These are phyloP conservation scores for Sebastes steindachneri DNA, from an alignment of 2,797 vertebrate genomes.

Conservation along the genomic window DNA sequence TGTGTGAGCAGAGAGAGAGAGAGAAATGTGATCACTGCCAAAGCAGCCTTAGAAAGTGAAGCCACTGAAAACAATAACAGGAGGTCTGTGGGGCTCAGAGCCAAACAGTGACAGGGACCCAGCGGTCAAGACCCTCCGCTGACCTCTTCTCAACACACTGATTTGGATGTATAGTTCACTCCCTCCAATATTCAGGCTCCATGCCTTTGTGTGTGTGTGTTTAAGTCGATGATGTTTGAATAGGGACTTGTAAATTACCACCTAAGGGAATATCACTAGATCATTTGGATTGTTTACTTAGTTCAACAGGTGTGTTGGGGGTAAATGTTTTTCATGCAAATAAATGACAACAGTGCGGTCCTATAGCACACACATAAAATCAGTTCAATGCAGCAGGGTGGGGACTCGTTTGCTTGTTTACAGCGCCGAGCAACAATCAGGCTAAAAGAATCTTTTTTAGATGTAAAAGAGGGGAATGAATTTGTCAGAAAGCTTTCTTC, in stretches of 20 bases:
- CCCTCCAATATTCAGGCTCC: background rate
- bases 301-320: constrained; percentile 45
- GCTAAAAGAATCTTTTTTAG: constrained; percentile 13
- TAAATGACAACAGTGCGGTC: background rate
- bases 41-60: constrained; percentile 53
- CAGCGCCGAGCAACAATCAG: constrained; percentile 27
- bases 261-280: constrained; percentile 51
- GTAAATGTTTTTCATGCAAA: constrained; percentile 46
- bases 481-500: constrained; percentile 42
- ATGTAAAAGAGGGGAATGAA: constrained; percentile 38
- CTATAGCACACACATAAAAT: background rate
- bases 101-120: constrained; percentile 64
- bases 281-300: constrained; percentile 31
- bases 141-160: constrained; percentile 31
- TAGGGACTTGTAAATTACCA: constrained; percentile 43
- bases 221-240: constrained; percentile 31
- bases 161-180: constrained; percentile 6
- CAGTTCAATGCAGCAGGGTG: background rate
- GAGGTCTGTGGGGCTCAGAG: constrained; percentile 65
- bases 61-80: constrained; percentile 78
- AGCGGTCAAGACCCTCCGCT: constrained; percentile 40
- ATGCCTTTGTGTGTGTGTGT: constrained; percentile 10
- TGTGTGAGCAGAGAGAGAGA: constrained; percentile 37
- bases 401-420: constrained; percentile 4
- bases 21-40: constrained; percentile 52